Conservation (phyloP, 1,140 invertebrate species). For the Thalassaphorura encarpata region DNA sequence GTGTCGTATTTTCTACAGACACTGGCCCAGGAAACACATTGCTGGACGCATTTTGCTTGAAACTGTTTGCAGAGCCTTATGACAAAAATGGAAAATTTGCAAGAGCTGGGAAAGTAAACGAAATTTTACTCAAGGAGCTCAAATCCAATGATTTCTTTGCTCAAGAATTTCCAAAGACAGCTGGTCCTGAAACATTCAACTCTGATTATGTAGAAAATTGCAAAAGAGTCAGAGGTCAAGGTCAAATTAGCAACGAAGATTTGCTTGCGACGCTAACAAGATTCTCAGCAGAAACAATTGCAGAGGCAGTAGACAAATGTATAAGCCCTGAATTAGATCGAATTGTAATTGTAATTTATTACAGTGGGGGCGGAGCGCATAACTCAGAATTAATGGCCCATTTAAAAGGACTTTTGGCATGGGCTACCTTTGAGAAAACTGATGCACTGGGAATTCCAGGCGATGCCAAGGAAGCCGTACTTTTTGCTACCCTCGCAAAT, state of each 20-base stretch:
- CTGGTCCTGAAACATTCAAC: conserved; percentile 16
- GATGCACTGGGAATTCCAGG: conserved; percentile 6
- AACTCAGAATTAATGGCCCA: background rate
- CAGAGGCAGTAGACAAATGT: background rate
- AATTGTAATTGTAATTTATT: background rate
- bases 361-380: conserved; percentile 17
- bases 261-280: conserved; percentile 11
- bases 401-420: background rate
- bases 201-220: background rate
- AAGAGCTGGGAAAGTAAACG: conserved; percentile 3
- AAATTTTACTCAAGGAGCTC: background rate
- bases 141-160: conserved; percentile 6
- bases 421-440: background rate
- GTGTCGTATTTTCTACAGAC: conserved; percentile 1
- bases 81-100: conserved; percentile 16
- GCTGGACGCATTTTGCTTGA: conserved; percentile 5
- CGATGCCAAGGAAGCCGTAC: conserved; percentile 17
- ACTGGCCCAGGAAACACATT: conserved; percentile 21
- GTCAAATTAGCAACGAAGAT: background rate
- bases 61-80: background rate
- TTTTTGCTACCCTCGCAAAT: conserved; percentile 18
- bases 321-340: background rate
- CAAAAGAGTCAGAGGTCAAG: background rate
- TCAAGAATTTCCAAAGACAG: conserved; percentile 8
- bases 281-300: conserved; percentile 15